phyloP scores from a whole-genome alignment of 2,888 invertebrate genomes.

The Yponomeuta evonymella region DNA sequence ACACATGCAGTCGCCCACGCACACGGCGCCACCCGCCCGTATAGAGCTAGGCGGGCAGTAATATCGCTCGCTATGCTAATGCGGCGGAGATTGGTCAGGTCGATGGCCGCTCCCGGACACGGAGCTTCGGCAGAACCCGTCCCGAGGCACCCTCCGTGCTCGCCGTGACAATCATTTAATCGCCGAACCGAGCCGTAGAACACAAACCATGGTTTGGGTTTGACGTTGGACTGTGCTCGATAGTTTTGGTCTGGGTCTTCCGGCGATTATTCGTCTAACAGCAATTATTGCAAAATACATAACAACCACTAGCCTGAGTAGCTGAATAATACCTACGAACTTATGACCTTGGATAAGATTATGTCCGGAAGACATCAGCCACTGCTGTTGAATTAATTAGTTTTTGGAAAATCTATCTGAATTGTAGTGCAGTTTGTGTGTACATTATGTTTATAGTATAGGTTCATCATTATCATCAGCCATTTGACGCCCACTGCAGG shows the following conservation, averaged over 20 bases:
- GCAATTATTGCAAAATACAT: too few relatives aligned
- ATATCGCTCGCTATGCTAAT: slow-evolving; percentile 76
- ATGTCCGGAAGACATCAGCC: too few relatives aligned
- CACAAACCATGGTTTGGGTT: not conserved
- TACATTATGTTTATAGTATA: too few relatives aligned
- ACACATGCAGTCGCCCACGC: slow-evolving; percentile 23
- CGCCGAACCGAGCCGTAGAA: slow-evolving; percentile 10
- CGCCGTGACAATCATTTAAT: slow-evolving; percentile 42
- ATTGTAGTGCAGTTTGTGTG: too few relatives aligned
- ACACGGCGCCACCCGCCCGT: slow-evolving; percentile 29
- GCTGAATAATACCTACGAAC: too few relatives aligned
- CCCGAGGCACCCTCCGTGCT: slow-evolving; percentile 57
- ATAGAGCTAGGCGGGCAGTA: slow-evolving; percentile 41
- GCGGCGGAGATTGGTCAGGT: slow-evolving; percentile 76
- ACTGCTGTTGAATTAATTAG: too few relatives aligned
- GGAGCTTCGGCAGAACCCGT: slow-evolving; percentile 48
- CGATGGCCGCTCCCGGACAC: slow-evolving; percentile 74
- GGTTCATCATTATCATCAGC: too few relatives aligned
- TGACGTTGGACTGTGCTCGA: not conserved
- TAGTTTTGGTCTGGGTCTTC: not conserved
- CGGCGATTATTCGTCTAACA: not conserved
- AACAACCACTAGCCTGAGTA: too few relatives aligned
- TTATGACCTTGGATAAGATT: too few relatives aligned
- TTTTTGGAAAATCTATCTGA: too few relatives aligned
- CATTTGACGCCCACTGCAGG: too few relatives aligned